Conservation (phyloP, 2,888 invertebrate species). For the Eledona agricola region DNA sequence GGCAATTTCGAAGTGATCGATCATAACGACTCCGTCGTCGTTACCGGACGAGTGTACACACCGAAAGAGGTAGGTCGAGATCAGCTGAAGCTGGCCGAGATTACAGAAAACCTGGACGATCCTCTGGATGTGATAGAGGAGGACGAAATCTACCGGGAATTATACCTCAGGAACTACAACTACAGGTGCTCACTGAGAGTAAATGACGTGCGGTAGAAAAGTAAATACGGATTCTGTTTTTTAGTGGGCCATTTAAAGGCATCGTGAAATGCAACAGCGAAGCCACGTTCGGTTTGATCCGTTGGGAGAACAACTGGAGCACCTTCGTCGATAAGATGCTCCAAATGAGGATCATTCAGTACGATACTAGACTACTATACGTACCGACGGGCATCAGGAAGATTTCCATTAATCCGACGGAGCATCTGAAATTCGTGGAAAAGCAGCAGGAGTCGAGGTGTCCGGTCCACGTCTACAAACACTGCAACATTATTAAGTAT, state of each 20-base stretch:
- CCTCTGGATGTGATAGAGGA: not conserved
- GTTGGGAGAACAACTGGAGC: constrained; percentile 74
- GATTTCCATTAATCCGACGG: constrained; percentile 63
- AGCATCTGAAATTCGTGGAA: constrained; percentile 47
- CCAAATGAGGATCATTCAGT: constrained; percentile 75
- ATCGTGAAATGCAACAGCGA: constrained; percentile 44
- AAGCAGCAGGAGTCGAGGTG: too few species aligned
- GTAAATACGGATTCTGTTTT: not conserved
- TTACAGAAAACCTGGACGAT: not conserved
- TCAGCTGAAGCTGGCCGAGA: not conserved
- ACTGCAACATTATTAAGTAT: constrained; percentile 50
- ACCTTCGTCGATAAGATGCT: constrained; percentile 89
- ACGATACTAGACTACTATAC: constrained; percentile 73
- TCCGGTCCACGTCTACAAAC: constrained; percentile 61
- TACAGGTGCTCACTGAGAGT: not conserved
- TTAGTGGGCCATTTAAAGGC: constrained; percentile 47
- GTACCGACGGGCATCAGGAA: constrained; percentile 71
- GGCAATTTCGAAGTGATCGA: constrained; percentile 54
- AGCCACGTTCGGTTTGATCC: constrained; percentile 41
- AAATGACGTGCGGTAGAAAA: not conserved
- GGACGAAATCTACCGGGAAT: constrained; percentile 9
- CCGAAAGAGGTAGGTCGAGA: not conserved
- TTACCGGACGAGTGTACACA: constrained; percentile 37
- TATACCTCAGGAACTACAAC: constrained; percentile 2
- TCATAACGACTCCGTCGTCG: constrained; percentile 39